These are phyloP conservation scores for Berghia stephanieae DNA, from an alignment of 1,140 invertebrate species.

Conservation along the genomic window DNA sequence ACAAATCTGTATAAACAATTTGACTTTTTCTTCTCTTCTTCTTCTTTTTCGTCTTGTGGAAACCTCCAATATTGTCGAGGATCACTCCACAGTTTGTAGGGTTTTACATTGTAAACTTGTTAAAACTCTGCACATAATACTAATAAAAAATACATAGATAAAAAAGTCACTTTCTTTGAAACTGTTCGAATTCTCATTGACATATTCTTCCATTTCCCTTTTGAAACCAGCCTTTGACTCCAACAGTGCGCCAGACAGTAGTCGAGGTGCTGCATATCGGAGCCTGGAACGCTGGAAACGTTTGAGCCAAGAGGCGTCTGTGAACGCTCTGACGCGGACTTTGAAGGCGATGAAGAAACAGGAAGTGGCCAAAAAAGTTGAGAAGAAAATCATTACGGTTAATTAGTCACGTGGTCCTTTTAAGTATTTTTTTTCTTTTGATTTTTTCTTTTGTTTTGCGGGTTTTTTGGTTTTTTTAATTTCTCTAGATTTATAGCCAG, in stretches of 20 bases:
- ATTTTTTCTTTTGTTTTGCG: too few species aligned
- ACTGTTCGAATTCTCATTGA: background rate
- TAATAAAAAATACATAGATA: too few species aligned
- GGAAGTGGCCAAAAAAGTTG: constrained; percentile 39
- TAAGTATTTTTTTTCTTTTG: background rate
- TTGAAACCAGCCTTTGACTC: constrained; percentile 42
- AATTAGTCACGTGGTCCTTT: background rate
- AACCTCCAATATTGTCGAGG: too few species aligned
- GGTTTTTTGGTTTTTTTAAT: background rate
- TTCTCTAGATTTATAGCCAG: background rate
- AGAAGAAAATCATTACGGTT: constrained; percentile 33
- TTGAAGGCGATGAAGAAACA: constrained; percentile 42
- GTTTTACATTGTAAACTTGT: too few species aligned
- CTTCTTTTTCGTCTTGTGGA: too few species aligned
- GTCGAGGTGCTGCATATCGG: constrained; percentile 37
- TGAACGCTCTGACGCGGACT: constrained; percentile 38
- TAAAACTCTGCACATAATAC: too few species aligned
- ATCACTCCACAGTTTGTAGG: too few species aligned
- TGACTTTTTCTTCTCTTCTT: background rate
- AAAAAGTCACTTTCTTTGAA: background rate
- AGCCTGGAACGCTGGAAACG: constrained; percentile 50
- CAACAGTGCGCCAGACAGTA: constrained; percentile 30
- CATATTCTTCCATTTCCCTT: constrained; percentile 9
- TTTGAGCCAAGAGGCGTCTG: constrained; percentile 43
- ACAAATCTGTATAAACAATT: background rate